phyloP scores from a whole-genome alignment of 2,113 vertebrate species.

The Periophthalmodon schlosseri region DNA sequence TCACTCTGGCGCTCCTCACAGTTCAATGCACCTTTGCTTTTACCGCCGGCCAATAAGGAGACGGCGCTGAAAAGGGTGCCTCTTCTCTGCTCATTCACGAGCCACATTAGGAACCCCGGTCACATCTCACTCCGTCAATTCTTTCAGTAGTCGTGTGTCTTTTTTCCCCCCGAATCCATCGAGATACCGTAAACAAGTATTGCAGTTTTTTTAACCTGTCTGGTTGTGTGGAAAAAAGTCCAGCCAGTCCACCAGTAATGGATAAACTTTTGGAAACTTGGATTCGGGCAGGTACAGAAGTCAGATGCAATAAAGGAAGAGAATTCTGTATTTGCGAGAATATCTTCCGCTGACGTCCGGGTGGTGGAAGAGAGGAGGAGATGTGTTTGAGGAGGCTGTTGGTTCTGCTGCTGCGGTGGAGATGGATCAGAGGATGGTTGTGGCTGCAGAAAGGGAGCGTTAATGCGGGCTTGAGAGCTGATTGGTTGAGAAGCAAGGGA shows the following conservation, averaged over 20 bases:
- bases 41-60: slow-evolving; percentile 14
- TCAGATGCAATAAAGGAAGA: not conserved
- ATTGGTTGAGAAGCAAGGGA: too few relatives aligned
- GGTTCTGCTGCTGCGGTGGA: too few relatives aligned
- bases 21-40: slow-evolving; percentile 12
- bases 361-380: too few relatives aligned
- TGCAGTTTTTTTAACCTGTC: too few relatives aligned
- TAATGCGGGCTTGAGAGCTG: too few relatives aligned
- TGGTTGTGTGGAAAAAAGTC: too few relatives aligned
- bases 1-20: slow-evolving; percentile 14
- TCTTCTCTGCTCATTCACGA: slow-evolving; percentile 1
- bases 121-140: not conserved
- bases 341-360: not conserved
- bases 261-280: not conserved
- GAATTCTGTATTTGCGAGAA: not conserved
- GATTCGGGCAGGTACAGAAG: not conserved
- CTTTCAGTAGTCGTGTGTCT: not conserved
- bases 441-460: too few relatives aligned
- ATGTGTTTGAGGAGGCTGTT: too few relatives aligned
- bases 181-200: not conserved
- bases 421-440: too few relatives aligned
- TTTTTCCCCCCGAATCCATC: not conserved
- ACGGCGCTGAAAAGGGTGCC: slow-evolving; percentile 5
- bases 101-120: not conserved
- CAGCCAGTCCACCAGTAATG: not conserved